These are phyloP conservation scores for Grapholita molesta DNA, from an alignment of 1,140 invertebrate genomes.

Conservation along the genomic window DNA sequence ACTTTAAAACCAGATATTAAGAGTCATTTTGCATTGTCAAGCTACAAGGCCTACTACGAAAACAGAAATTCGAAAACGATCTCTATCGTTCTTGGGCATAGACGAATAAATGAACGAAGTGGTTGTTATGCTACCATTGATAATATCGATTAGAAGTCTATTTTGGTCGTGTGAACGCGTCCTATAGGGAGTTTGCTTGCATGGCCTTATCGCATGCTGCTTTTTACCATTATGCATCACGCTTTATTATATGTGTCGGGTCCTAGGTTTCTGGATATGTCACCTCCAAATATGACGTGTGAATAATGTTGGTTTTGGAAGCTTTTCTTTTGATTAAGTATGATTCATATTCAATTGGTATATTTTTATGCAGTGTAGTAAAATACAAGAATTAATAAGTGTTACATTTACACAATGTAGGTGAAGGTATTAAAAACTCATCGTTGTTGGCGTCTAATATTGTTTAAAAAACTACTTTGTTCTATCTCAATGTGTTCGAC, in stretches of 20 bases:
- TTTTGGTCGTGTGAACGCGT: neutral
- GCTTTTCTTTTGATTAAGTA: neutral
- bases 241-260: constrained; percentile 11
- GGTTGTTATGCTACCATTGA: too few relatives aligned
- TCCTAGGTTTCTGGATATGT: constrained; percentile 2
- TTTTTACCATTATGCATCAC: constrained; percentile 19
- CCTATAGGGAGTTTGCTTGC: constrained; percentile 1
- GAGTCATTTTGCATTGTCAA: neutral
- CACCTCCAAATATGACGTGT: constrained; percentile 1
- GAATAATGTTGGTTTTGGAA: neutral
- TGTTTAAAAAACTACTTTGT: too few relatives aligned
- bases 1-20: neutral
- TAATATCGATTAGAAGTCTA: neutral
- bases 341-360: neutral
- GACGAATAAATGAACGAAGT: too few relatives aligned
- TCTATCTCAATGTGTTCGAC: too few relatives aligned
- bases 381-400: too few relatives aligned
- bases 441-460: too few relatives aligned
- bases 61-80: too few relatives aligned
- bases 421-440: too few relatives aligned
- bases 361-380: too few relatives aligned
- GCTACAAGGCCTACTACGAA: neutral
- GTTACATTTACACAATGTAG: too few relatives aligned
- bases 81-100: too few relatives aligned
- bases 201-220: constrained; percentile 38